Conservation (phyloP, 2,113 vertebrate genomes). For the Microtus ochrogaster region DNA sequence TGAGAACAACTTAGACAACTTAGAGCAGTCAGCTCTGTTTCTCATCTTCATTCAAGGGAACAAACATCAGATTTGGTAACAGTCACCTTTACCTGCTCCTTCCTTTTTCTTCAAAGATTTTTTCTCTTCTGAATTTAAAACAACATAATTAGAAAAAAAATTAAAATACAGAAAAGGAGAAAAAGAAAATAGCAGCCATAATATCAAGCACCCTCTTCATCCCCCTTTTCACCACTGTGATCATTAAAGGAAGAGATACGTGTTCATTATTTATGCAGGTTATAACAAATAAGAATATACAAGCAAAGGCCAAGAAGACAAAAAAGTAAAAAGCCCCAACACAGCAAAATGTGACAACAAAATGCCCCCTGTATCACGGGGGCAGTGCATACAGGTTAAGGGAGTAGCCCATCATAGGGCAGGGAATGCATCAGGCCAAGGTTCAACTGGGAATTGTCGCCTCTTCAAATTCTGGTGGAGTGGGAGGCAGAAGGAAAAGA, state of each 20-base stretch:
- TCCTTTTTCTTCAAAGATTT: neutral
- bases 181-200: neutral
- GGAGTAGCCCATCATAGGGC: neutral
- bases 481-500: neutral
- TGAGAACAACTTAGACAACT: neutral
- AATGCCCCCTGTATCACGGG: no score
- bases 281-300: no score
- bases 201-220: neutral
- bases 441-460: no score
- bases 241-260: neutral
- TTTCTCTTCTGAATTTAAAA: neutral
- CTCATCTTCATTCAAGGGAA: neutral
- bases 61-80: neutral
- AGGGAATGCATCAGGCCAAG: no score
- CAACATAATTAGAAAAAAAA: no score
- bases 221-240: neutral
- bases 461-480: neutral
- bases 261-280: no score
- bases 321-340: no score
- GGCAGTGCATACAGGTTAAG: neutral
- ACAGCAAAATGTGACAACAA: no score
- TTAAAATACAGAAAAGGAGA: neutral
- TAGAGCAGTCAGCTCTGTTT: neutral
- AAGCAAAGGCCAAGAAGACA: no score
- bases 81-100: neutral